A percentile compares a stretch with the other conserved stretches of the same genome.
phyloP scores from a whole-genome alignment of 1,140 invertebrate species.

The Calosoma granatense region DNA sequence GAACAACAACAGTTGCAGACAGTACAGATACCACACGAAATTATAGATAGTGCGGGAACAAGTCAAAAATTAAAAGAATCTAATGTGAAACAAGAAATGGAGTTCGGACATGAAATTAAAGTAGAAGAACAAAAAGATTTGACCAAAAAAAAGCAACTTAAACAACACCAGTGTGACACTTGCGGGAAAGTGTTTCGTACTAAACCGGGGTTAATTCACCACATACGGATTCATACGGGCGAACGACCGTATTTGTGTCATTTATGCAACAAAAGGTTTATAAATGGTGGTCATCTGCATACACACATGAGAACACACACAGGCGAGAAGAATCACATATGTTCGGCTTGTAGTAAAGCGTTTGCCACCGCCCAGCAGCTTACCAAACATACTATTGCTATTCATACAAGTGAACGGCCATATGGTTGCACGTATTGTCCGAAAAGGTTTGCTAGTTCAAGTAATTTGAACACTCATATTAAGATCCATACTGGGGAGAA shows the following conservation, averaged over 20 bases:
- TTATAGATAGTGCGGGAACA: neutral
- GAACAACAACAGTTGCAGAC: slow-evolving; percentile 16
- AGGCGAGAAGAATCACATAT: slow-evolving; percentile 49
- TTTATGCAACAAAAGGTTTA: slow-evolving; percentile 47
- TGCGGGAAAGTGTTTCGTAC: slow-evolving; percentile 30
- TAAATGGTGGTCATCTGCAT: slow-evolving; percentile 35
- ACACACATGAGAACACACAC: slow-evolving; percentile 44
- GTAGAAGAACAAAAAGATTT: slow-evolving; percentile 14
- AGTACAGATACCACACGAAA: neutral
- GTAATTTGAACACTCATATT: slow-evolving; percentile 33
- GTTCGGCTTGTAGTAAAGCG: slow-evolving; percentile 43
- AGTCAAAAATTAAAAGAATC: neutral
- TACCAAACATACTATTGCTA: slow-evolving; percentile 47
- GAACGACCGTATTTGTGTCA: slow-evolving; percentile 50
- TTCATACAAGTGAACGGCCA: slow-evolving; percentile 55
- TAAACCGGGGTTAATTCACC: slow-evolving; percentile 30
- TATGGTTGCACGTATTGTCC: slow-evolving; percentile 43
- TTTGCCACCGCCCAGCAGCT: slow-evolving; percentile 42
- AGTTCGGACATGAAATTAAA: slow-evolving; percentile 18
- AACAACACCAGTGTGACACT: slow-evolving; percentile 29
- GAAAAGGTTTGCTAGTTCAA: slow-evolving; percentile 34
- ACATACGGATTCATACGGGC: slow-evolving; percentile 43
- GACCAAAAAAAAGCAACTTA: slow-evolving; percentile 20
- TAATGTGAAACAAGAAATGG: slow-evolving; percentile 21
- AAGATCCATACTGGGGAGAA: slow-evolving; percentile 48